phyloP scores from a whole-genome alignment of 2,113 vertebrate species.

The Ptychochromis oligacanthus region DNA sequence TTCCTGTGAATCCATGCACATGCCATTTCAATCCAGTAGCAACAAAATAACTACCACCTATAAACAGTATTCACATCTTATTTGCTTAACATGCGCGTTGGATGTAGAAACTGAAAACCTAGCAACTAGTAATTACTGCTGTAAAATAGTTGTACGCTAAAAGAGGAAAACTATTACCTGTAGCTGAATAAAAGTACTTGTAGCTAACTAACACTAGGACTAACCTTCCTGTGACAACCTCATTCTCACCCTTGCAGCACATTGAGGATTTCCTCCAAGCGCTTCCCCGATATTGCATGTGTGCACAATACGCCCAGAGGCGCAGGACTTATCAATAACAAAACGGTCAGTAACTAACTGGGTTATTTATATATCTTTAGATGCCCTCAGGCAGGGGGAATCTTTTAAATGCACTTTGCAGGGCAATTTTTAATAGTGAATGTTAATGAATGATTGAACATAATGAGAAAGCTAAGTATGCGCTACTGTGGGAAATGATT shows the following conservation, averaged over 20 bases:
- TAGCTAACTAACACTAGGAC: constrained; percentile 21
- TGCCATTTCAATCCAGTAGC: neutral
- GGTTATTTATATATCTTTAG: constrained; percentile 52
- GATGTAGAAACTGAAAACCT: neutral
- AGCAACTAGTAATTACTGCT: neutral
- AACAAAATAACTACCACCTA: neutral
- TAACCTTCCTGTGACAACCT: constrained; percentile 46
- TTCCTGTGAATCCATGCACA: neutral
- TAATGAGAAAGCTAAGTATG: constrained; percentile 8
- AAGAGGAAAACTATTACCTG: constrained; percentile 6
- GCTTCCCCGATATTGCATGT: constrained; percentile 12
- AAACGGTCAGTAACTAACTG: constrained; percentile 40
- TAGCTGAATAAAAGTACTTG: neutral
- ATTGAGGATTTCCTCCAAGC: constrained; percentile 7
- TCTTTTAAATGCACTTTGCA: constrained; percentile 37
- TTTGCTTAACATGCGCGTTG: neutral
- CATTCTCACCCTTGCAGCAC: constrained; percentile 52
- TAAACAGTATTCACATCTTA: neutral
- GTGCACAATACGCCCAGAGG: constrained; percentile 35
- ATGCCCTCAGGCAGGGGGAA: constrained; percentile 26
- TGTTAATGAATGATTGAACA: constrained; percentile 33
- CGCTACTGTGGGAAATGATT: neutral
- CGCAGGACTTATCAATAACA: constrained; percentile 45
- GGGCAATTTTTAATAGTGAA: constrained; percentile 27
- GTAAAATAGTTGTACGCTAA: neutral